phyloP scores from a whole-genome alignment of 2,797 vertebrate species.

The Anguilla marmorata region DNA sequence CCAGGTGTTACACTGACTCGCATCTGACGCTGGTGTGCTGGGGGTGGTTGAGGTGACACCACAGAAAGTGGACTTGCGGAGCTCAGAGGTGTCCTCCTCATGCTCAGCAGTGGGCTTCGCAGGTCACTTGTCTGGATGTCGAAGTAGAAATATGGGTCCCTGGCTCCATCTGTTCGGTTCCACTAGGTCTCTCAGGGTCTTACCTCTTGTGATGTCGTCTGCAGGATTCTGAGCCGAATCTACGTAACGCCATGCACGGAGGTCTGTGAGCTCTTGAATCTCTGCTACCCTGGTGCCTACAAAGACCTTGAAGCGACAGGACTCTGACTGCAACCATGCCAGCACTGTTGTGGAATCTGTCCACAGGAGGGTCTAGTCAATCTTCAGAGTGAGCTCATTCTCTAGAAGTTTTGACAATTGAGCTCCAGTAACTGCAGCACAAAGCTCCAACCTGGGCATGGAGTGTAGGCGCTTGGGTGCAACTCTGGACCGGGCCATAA shows the following conservation, averaged over 20 bases:
- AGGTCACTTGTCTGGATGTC: neutral
- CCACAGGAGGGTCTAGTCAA: neutral
- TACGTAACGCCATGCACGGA: constrained; percentile 13
- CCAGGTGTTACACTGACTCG: neutral
- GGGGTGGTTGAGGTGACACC: too few species aligned
- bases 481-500: neutral
- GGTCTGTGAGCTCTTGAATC: constrained; percentile 30
- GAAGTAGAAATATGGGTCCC: neutral
- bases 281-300: neutral
- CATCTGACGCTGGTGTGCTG: neutral
- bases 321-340: neutral
- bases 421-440: neutral
- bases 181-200: neutral
- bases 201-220: constrained; percentile 1
- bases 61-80: neutral
- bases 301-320: neutral
- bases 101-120: neutral
- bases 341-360: neutral
- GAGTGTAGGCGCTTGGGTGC: neutral
- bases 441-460: neutral
- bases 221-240: constrained; percentile 12
- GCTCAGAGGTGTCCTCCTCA: neutral
- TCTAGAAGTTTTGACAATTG: neutral
- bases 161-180: neutral
- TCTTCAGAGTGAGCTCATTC: neutral